Evolutionary conservation across 2,888 invertebrate genomes (phyloP).

Genomic region (Machimus atricapillus): DNA sequence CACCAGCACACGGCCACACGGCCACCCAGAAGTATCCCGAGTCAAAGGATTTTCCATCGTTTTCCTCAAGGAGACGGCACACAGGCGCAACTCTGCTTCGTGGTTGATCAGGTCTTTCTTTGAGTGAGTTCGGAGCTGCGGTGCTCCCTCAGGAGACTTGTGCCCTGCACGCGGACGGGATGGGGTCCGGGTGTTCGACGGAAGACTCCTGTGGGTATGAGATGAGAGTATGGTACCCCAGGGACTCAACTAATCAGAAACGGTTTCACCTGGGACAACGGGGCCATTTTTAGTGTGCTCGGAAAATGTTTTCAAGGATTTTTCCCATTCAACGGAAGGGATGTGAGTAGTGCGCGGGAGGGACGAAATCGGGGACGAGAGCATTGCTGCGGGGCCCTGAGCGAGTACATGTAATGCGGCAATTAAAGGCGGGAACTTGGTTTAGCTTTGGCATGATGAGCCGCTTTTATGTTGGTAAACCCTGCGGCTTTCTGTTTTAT

Average conservation of each 20-base stretch:
- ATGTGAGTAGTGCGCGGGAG: background rate
- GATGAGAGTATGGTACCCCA: slow-evolving; percentile 60
- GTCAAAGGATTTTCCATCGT: slow-evolving; percentile 8
- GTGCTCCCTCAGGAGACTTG: slow-evolving; percentile 37
- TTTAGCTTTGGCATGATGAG: background rate
- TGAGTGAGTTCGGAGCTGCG: slow-evolving; percentile 9
- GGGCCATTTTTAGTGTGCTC: slow-evolving; percentile 39
- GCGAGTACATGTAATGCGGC: background rate
- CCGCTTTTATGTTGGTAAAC: background rate
- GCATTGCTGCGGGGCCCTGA: background rate
- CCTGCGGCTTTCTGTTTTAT: too few species aligned
- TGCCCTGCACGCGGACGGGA: background rate
- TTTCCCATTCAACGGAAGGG: background rate
- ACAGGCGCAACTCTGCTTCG: slow-evolving; percentile 8
- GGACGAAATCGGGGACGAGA: background rate
- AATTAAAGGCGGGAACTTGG: background rate
- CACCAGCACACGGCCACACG: background rate
- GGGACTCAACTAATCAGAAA: slow-evolving; percentile 63
- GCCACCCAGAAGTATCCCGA: background rate
- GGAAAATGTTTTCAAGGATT: slow-evolving; percentile 26
- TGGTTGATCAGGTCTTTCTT: slow-evolving; percentile 35
- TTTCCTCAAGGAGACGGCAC: slow-evolving; percentile 26
- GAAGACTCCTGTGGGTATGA: slow-evolving; percentile 8
- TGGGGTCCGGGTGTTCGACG: background rate
- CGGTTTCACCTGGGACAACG: slow-evolving; percentile 59